Evolutionary conservation across 2,797 vertebrate species (phyloP).

Genomic region (Oreochromis grahami): DNA sequence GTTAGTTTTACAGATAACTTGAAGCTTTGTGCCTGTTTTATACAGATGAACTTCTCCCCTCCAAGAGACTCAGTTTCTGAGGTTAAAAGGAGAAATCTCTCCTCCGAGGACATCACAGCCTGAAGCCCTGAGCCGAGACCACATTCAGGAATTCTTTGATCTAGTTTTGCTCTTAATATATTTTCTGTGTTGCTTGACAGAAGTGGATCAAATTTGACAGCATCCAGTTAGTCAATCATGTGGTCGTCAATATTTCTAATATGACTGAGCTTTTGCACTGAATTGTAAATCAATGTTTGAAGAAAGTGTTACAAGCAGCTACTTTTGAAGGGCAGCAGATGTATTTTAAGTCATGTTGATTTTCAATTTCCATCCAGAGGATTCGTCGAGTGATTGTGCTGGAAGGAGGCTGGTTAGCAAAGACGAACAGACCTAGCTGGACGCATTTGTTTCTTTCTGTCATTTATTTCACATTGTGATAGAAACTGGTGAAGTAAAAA

Average conservation of each 20-base stretch:
- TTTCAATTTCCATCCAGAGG: constrained; percentile 8
- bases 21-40: not conserved
- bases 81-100: constrained; percentile 17
- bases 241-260: constrained; percentile 43
- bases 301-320: constrained; percentile 14
- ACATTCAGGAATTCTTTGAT: not conserved
- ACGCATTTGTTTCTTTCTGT: not conserved
- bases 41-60: not conserved
- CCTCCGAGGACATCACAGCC: not conserved
- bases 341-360: constrained; percentile 21
- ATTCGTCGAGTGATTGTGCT: not conserved
- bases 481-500: not conserved
- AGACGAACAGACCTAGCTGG: not conserved
- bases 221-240: constrained; percentile 20
- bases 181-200: constrained; percentile 4
- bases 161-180: not conserved
- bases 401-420: not conserved
- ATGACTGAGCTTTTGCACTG: constrained; percentile 25
- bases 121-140: not conserved
- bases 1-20: not conserved
- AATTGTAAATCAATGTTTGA: constrained; percentile 26
- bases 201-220: not conserved
- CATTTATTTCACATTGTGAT: not conserved
- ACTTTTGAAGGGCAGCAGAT: not conserved
- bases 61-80: not conserved